Conservation (phyloP, 2,113 vertebrate species). For the Gymnorhina tibicen region DNA sequence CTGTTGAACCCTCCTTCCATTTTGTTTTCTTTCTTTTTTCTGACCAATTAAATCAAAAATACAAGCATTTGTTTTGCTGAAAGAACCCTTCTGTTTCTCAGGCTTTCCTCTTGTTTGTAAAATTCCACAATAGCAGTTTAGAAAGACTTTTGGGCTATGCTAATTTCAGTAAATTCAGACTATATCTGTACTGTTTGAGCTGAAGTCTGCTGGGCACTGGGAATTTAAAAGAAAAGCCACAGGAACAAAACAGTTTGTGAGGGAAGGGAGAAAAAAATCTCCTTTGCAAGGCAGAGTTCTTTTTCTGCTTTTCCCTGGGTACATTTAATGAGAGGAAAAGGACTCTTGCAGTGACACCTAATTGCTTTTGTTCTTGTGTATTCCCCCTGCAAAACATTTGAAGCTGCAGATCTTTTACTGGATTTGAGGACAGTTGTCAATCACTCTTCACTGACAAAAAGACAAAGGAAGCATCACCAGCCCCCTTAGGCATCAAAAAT, state of each 20-base stretch:
- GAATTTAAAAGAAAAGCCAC: background rate
- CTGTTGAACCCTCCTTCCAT: background rate
- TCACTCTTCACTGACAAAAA: background rate
- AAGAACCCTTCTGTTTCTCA: background rate
- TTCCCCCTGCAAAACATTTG: background rate
- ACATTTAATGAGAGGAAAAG: conserved; percentile 4
- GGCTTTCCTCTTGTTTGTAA: background rate
- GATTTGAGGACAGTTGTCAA: background rate
- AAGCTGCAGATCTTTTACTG: background rate
- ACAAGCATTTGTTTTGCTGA: background rate
- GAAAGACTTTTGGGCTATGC: background rate
- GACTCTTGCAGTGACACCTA: background rate
- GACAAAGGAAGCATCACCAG: background rate
- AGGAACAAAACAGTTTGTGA: background rate
- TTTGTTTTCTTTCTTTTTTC: background rate
- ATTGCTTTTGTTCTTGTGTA: conserved; percentile 29
- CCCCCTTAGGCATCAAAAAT: background rate
- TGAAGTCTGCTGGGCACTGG: background rate
- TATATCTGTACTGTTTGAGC: background rate
- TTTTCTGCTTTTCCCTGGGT: background rate
- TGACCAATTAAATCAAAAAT: background rate
- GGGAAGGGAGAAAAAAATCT: background rate
- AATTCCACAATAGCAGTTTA: background rate
- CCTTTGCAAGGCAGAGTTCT: background rate
- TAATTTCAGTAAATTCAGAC: background rate